Evolutionary conservation across 1,140 invertebrate genomes (phyloP).

Genomic region (Ladona fulva): DNA sequence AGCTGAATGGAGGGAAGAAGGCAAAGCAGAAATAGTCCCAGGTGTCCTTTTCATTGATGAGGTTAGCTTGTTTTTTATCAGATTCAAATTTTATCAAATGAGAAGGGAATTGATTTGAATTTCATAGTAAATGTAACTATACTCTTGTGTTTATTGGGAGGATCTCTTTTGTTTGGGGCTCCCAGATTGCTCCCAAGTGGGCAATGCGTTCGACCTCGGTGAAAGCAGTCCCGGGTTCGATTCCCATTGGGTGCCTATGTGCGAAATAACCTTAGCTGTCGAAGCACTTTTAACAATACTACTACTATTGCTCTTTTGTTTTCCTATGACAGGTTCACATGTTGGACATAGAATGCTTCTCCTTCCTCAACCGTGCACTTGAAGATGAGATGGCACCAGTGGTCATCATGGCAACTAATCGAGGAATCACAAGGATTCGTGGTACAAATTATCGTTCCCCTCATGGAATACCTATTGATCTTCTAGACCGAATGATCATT

Average conservation of each 20-base stretch:
- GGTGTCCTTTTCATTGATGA: conserved; percentile 90
- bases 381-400: conserved; percentile 96
- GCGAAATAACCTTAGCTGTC: no score
- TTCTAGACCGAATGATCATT: conserved; percentile 93
- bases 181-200: no score
- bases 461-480: conserved; percentile 93
- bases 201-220: no score
- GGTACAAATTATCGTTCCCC: conserved; percentile 90
- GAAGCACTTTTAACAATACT: no score
- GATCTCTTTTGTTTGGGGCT: neutral
- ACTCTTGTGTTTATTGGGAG: no score
- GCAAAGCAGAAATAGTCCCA: conserved; percentile 96
- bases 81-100: no score
- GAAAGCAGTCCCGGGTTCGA: no score
- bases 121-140: no score
- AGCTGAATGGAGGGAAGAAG: conserved; percentile 97
- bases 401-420: conserved; percentile 98
- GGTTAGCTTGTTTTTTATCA: conserved; percentile 35
- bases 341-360: conserved; percentile 98
- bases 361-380: conserved; percentile 90
- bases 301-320: no score
- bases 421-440: conserved; percentile 90
- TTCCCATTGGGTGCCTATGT: no score
- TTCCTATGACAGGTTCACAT: conserved; percentile 73
- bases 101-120: no score